These are phyloP conservation scores for Monopterus albus DNA, from an alignment of 2,113 vertebrate genomes.

Conservation along the genomic window DNA sequence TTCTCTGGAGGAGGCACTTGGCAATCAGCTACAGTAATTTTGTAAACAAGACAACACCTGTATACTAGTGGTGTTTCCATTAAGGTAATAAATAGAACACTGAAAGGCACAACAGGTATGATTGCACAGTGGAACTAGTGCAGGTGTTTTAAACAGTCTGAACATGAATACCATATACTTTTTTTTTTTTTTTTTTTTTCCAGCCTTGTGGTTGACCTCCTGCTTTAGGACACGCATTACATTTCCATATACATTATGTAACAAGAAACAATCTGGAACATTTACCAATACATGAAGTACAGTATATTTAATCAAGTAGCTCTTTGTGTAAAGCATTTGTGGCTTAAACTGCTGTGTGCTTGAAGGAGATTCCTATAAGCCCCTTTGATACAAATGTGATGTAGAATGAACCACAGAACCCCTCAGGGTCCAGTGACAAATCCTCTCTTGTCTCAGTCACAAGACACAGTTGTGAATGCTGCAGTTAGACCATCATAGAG, in stretches of 20 bases:
- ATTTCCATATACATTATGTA: too few species aligned
- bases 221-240: too few species aligned
- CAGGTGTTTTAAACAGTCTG: not conserved
- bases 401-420: slow-evolving; percentile 25
- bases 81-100: not conserved
- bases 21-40: slow-evolving; percentile 59
- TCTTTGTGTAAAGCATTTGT: slow-evolving; percentile 13
- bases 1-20: slow-evolving; percentile 45
- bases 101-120: not conserved
- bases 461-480: not conserved
- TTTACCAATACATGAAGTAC: not conserved
- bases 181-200: too few species aligned
- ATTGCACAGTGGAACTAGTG: not conserved
- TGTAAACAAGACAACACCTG: slow-evolving; percentile 57
- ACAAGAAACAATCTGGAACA: too few species aligned
- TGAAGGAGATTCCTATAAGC: slow-evolving; percentile 26
- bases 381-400: slow-evolving; percentile 14
- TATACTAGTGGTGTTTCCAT: slow-evolving; percentile 10
- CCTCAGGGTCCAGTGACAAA: slow-evolving; percentile 6
- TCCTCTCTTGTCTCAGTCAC: not conserved
- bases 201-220: not conserved
- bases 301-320: not conserved
- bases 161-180: not conserved
- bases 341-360: slow-evolving; percentile 22
- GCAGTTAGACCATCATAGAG: slow-evolving; percentile 1